Conservation (phyloP, 2,113 vertebrate genomes). For the Pollimyrus isidori region DNA sequence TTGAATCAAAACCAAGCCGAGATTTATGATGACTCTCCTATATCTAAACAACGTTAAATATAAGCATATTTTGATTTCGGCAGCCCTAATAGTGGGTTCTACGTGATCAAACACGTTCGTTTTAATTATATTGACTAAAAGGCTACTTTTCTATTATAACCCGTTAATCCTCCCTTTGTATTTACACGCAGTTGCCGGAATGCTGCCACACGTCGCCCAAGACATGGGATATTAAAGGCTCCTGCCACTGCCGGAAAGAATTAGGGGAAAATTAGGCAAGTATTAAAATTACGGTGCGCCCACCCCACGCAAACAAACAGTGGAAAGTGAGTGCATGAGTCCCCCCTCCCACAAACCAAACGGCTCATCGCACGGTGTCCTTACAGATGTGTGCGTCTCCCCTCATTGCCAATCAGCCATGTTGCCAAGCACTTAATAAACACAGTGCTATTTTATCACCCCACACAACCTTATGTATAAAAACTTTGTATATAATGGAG, state of each 20-base stretch:
- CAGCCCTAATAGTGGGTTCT: conserved; percentile 23
- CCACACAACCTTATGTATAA: not conserved
- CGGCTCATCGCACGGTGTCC: not conserved
- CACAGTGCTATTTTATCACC: not conserved
- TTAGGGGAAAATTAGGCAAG: conserved; percentile 19
- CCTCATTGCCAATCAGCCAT: not conserved
- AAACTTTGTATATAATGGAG: not conserved
- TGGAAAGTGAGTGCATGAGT: not conserved
- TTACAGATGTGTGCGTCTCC: not conserved
- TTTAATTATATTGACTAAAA: conserved; percentile 38
- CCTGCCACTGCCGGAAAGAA: conserved; percentile 16
- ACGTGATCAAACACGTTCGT: conserved; percentile 25
- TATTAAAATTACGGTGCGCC: not conserved
- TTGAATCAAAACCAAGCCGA: conserved; percentile 21
- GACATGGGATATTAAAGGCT: conserved; percentile 25
- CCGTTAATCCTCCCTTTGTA: conserved; percentile 28
- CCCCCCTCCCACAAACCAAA: not conserved
- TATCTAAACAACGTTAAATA: conserved; percentile 20
- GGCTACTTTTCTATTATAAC: conserved; percentile 29
- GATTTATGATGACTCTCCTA: conserved; percentile 13
- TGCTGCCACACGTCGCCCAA: conserved; percentile 8
- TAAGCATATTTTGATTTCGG: conserved; percentile 26
- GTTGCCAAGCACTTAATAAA: not conserved
- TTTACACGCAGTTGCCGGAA: conserved; percentile 18
- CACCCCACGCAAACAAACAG: not conserved